phyloP scores from a whole-genome alignment of 2,113 vertebrate genomes.

The Eulemur rufifrons region DNA sequence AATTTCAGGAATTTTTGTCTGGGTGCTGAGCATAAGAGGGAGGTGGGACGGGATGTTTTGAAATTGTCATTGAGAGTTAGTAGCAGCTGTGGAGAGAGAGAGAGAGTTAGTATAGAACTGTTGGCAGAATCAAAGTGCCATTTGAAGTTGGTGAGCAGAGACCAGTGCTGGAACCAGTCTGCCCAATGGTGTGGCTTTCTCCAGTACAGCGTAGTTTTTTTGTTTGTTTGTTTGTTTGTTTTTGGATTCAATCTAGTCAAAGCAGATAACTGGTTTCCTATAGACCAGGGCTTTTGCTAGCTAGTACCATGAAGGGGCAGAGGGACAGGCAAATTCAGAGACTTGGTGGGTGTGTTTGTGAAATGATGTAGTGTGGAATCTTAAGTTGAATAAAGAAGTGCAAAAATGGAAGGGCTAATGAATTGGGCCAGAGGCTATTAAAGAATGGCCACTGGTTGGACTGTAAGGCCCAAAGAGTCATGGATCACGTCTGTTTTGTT shows the following conservation, averaged over 20 bases:
- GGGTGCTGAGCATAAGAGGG: not conserved
- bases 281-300: not conserved
- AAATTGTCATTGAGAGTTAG: not conserved
- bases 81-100: not conserved
- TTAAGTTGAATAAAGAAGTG: slow-evolving; percentile 13
- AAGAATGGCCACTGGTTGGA: not conserved
- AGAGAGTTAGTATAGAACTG: not conserved
- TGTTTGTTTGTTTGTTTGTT: not conserved
- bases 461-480: not conserved
- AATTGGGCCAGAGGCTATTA: not conserved
- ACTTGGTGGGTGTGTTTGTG: not conserved
- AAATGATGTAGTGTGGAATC: slow-evolving; percentile 7
- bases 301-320: not conserved
- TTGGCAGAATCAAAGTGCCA: not conserved
- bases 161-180: not conserved
- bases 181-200: not conserved
- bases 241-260: not conserved
- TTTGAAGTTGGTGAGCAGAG: not conserved
- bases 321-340: not conserved
- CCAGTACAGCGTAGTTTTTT: not conserved
- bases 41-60: not conserved
- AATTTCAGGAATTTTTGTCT: slow-evolving; percentile 38
- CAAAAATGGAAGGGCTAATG: not conserved
- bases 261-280: slow-evolving; percentile 1
- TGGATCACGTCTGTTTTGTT: not conserved